phyloP scores from a whole-genome alignment of 2,797 vertebrate genomes.

The Hippopotamyrus pictus region DNA sequence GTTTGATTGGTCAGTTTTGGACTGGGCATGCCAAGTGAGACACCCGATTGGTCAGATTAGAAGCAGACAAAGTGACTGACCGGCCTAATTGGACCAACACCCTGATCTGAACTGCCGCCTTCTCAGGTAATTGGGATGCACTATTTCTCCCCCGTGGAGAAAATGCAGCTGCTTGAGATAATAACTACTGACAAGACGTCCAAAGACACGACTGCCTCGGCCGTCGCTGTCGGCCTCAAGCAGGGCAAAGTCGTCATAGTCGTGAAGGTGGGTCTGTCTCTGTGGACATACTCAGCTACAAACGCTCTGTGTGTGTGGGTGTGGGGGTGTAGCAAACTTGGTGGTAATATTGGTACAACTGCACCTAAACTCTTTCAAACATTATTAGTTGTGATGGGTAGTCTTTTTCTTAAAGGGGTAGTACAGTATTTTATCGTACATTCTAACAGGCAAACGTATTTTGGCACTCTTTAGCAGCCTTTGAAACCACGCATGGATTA shows the following conservation, averaged over 20 bases:
- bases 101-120: not conserved
- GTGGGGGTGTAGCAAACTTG: not conserved
- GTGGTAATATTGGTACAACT: not conserved
- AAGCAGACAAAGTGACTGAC: not conserved
- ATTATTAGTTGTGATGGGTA: not conserved
- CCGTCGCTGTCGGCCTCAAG: constrained; percentile 82
- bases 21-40: not conserved
- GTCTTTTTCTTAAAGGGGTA: not conserved
- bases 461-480: not conserved
- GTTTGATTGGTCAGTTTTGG: not conserved
- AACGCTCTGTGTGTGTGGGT: not conserved
- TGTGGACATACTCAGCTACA: not conserved
- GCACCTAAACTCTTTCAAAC: not conserved
- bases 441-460: not conserved
- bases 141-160: constrained; percentile 97
- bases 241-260: constrained; percentile 96
- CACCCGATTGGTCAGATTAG: not conserved
- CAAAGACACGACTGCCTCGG: constrained; percentile 76
- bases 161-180: constrained; percentile 96
- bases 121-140: constrained; percentile 91
- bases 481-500: not conserved
- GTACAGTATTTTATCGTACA: not conserved
- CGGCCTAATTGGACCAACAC: not conserved
- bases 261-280: constrained; percentile 68
- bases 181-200: constrained; percentile 58